Percentiles rank a stretch among this genome's conserved stretches.
Conservation (phyloP, 2,797 vertebrate species). For the Geotrypetes seraphini region DNA sequence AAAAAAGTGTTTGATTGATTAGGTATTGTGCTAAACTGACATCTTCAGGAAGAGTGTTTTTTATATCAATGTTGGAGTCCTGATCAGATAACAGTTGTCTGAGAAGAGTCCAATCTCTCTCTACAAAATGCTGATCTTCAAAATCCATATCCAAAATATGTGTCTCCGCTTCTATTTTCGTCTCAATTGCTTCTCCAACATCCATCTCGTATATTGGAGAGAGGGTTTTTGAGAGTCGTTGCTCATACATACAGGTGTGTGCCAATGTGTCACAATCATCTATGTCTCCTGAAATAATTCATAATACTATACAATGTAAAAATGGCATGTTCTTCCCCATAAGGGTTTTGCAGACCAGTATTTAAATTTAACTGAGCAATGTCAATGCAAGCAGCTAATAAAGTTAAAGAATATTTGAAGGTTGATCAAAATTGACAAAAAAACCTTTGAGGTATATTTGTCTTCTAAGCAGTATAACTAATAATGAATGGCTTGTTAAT, state of each 20-base stretch:
- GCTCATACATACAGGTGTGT: conserved; percentile 90
- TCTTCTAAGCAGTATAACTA: conserved; percentile 43
- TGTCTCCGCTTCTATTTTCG: conserved; percentile 69
- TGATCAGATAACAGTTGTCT: conserved; percentile 87
- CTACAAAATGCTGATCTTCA: conserved; percentile 73
- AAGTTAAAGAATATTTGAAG: conserved; percentile 28
- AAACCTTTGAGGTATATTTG: conserved; percentile 42
- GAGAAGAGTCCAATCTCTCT: conserved; percentile 90
- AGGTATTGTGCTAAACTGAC: conserved; percentile 96
- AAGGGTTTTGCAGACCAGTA: conserved; percentile 54
- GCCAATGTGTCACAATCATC: conserved; percentile 95
- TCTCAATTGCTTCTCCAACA: conserved; percentile 78
- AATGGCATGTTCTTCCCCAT: conserved; percentile 56
- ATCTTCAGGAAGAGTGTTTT: conserved; percentile 91
- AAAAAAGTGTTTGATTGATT: conserved; percentile 90
- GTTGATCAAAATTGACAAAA: conserved; percentile 53
- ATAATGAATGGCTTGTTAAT: conserved; percentile 44
- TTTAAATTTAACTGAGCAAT: conserved; percentile 43
- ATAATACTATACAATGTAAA: conserved; percentile 99
- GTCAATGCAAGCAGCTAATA: conserved; percentile 44
- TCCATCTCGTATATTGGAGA: conserved; percentile 97
- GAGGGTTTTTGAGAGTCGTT: conserved; percentile 86
- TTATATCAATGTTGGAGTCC: conserved; percentile 78
- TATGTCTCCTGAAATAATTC: conserved; percentile 99
- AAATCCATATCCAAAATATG: conserved; percentile 47